These are phyloP conservation scores for Daboia siamensis DNA, from an alignment of 2,113 vertebrate species.

Conservation along the genomic window DNA sequence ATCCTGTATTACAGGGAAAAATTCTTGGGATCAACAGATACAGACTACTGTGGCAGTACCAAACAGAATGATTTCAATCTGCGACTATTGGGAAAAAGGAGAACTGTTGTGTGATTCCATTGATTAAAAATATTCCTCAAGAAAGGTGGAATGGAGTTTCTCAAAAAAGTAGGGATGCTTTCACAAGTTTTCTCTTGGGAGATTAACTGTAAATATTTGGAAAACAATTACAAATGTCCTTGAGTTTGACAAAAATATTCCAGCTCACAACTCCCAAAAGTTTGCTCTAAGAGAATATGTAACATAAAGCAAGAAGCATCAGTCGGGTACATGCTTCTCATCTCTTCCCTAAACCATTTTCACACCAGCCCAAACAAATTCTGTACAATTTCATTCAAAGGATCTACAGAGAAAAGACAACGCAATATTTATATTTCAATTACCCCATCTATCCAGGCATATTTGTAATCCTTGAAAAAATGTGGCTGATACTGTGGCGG, in stretches of 20 bases:
- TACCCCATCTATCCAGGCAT: constrained; percentile 83
- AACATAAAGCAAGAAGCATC: neutral
- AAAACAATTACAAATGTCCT: neutral
- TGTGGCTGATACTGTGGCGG: constrained; percentile 44
- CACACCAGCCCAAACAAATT: neutral
- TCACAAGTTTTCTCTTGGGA: neutral
- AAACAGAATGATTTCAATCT: neutral
- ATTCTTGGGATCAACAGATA: fast-evolving
- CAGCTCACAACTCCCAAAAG: neutral
- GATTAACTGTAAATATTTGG: neutral
- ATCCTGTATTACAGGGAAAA: constrained; percentile 66
- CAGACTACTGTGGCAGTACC: neutral
- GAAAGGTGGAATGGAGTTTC: neutral
- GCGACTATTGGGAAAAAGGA: fast-evolving
- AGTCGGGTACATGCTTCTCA: neutral
- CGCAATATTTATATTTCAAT: neutral
- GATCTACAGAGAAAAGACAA: neutral
- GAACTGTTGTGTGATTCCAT: neutral
- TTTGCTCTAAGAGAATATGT: neutral
- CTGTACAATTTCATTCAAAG: neutral
- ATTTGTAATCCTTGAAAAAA: constrained; percentile 75
- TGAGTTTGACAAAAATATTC: neutral
- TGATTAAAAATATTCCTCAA: neutral
- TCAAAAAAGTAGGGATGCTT: neutral
- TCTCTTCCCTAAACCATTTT: neutral